Evolutionary conservation across 1,140 invertebrate species (phyloP).

Genomic region (Drosophila tropicalis): DNA sequence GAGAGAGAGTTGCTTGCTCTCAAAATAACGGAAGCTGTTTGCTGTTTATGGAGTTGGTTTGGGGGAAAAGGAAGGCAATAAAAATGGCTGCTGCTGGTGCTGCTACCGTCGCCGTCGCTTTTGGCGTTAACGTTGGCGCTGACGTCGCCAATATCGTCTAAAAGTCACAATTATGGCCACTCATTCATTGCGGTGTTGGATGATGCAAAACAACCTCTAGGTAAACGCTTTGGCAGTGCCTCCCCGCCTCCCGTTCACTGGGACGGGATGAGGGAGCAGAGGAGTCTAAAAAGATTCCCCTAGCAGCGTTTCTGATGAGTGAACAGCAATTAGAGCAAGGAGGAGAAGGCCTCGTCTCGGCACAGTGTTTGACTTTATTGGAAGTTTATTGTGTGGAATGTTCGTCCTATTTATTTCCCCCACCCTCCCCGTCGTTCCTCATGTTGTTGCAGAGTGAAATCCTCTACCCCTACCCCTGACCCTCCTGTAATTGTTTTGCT

Average conservation of each 20-base stretch:
- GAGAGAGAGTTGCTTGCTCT: constrained; percentile 24
- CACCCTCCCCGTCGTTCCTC: constrained; percentile 3
- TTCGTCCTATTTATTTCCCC: constrained; percentile 12
- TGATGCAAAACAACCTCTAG: constrained; percentile 59
- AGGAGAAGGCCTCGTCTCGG: constrained; percentile 20
- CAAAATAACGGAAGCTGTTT: constrained; percentile 4
- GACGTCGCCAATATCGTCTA: constrained; percentile 51
- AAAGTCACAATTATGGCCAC: constrained; percentile 79
- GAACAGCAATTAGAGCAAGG: constrained; percentile 73
- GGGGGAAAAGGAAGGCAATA: constrained; percentile 1
- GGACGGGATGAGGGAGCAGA: background rate
- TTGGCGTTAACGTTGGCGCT: constrained; percentile 33
- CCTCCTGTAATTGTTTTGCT: constrained; percentile 64
- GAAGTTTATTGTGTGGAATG: constrained; percentile 76
- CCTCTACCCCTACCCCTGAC: background rate
- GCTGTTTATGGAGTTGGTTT: background rate
- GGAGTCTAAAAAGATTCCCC: background rate
- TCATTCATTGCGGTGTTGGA: constrained; percentile 80
- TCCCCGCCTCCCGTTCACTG: too few relatives aligned
- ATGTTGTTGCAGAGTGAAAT: background rate
- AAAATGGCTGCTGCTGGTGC: constrained; percentile 16
- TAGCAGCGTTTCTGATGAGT: constrained; percentile 57
- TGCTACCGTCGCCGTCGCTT: background rate
- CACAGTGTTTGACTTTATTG: constrained; percentile 72
- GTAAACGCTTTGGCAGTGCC: background rate